A percentile compares a stretch with the other conserved stretches of the same genome.
Conservation (phyloP, 2,888 invertebrate species). For the Selenia dentaria region DNA sequence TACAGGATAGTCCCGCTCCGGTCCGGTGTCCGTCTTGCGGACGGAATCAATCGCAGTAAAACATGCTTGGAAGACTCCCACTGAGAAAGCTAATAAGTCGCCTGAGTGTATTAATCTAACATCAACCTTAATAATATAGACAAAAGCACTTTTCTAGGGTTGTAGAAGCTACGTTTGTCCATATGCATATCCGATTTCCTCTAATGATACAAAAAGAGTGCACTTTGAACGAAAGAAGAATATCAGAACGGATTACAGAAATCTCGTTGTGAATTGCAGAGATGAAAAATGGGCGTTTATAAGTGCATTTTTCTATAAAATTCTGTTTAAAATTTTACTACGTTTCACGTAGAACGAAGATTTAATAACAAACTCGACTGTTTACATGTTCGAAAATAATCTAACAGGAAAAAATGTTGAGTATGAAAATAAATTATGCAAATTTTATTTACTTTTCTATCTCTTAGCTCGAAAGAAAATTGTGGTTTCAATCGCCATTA, state of each 20-base stretch:
- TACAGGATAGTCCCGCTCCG: constrained; percentile 71
- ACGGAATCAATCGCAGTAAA: constrained; percentile 82
- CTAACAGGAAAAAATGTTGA: constrained; percentile 21
- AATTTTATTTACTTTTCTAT: constrained; percentile 32
- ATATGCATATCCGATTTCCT: constrained; percentile 67
- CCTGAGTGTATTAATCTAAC: constrained; percentile 35
- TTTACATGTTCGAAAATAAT: constrained; percentile 7
- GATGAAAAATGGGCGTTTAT: constrained; percentile 46
- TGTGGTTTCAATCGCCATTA: constrained; percentile 65
- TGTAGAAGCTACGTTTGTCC: constrained; percentile 39
- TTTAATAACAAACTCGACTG: constrained; percentile 25
- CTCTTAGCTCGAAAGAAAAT: constrained; percentile 33
- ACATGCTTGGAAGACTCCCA: constrained; percentile 63
- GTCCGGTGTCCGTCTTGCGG: constrained; percentile 70
- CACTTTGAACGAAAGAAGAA: constrained; percentile 71
- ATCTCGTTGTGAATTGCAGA: constrained; percentile 52
- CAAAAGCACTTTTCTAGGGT: constrained; percentile 27
- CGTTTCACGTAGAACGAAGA: constrained; percentile 4
- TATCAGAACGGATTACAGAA: constrained; percentile 67
- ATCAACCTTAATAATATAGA: constrained; percentile 40
- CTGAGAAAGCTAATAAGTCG: constrained; percentile 36
- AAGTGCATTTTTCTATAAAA: constrained; percentile 29
- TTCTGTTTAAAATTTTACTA: constrained; percentile 22
- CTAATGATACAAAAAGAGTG: constrained; percentile 75
- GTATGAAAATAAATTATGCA: constrained; percentile 32